Percentiles rank a stretch among this genome's conserved stretches.
These are phyloP conservation scores for Phoeniculus purpureus DNA, from an alignment of 2,797 vertebrate species.

Conservation along the genomic window DNA sequence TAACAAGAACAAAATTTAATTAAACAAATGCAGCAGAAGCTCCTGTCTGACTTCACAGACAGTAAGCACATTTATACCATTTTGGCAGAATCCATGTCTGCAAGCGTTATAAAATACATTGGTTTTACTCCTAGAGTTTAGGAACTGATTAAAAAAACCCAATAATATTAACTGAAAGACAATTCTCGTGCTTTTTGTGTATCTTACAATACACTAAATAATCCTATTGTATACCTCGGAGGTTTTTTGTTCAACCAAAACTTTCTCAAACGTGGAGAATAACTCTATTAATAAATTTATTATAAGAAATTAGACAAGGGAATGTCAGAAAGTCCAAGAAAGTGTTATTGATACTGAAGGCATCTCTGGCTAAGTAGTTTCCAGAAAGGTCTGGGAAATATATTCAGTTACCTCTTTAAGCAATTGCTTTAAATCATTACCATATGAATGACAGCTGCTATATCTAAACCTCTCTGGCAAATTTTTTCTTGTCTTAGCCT, in stretches of 20 bases:
- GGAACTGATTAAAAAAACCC: not conserved
- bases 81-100: accelerated
- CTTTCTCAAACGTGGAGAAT: not conserved
- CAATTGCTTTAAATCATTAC: not conserved
- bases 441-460: accelerated
- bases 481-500: not conserved
- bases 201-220: not conserved
- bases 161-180: not conserved
- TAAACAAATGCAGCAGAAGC: not conserved
- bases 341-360: not conserved
- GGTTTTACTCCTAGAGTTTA: not conserved
- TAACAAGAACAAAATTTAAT: not conserved
- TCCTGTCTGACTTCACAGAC: not conserved
- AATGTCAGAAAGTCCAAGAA: not conserved
- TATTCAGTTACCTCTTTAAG: not conserved
- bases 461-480: not conserved
- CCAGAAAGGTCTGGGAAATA: not conserved
- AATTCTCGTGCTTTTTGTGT: not conserved
- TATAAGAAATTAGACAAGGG: not conserved
- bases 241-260: not conserved
- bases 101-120: not conserved
- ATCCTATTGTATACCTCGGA: not conserved
- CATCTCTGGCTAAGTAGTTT: not conserved
- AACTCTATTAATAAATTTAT: not conserved
- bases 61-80: not conserved